Evolutionary conservation across 2,797 vertebrate genomes (phyloP).

Genomic region (Coilia nasus): DNA sequence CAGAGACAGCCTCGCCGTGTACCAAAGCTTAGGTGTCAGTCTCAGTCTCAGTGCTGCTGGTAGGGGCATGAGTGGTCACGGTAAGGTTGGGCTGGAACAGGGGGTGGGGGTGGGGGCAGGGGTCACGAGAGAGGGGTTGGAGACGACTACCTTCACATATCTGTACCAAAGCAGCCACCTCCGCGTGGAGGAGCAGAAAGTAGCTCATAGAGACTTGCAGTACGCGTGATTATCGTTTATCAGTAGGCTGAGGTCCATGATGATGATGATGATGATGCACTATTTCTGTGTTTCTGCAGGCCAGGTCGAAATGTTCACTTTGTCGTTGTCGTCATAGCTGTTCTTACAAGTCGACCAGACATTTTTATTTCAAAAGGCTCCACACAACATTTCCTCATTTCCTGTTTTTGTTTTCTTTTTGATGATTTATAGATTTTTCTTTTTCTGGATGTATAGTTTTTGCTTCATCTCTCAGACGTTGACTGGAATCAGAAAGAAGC

Average conservation of each 20-base stretch:
- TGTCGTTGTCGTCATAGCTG: not conserved
- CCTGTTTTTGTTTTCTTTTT: not conserved
- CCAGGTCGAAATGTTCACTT: not conserved
- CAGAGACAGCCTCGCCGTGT: not conserved
- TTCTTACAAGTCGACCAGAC: not conserved
- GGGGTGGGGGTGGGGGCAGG: too few species aligned
- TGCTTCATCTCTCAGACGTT: not conserved
- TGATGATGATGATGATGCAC: slow-evolving; percentile 1
- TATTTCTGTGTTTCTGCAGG: not conserved
- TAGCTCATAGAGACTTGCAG: not conserved
- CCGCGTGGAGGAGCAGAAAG: not conserved
- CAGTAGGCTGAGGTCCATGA: slow-evolving; percentile 1
- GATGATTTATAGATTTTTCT: not conserved
- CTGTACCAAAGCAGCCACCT: slow-evolving; percentile 1
- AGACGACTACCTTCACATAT: not conserved
- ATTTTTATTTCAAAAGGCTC: not conserved
- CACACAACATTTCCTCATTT: slow-evolving; percentile 5
- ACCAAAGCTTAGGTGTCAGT: not conserved
- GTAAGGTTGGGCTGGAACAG: not conserved
- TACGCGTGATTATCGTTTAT: not conserved
- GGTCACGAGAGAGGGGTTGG: not conserved
- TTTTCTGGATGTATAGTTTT: not conserved
- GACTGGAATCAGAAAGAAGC: not conserved
- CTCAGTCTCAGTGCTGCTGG: not conserved
- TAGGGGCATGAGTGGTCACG: not conserved